Base-by-base conservation (phyloP, 1,140 invertebrate genomes). In the Pseudomyrmex sp. region DNA sequence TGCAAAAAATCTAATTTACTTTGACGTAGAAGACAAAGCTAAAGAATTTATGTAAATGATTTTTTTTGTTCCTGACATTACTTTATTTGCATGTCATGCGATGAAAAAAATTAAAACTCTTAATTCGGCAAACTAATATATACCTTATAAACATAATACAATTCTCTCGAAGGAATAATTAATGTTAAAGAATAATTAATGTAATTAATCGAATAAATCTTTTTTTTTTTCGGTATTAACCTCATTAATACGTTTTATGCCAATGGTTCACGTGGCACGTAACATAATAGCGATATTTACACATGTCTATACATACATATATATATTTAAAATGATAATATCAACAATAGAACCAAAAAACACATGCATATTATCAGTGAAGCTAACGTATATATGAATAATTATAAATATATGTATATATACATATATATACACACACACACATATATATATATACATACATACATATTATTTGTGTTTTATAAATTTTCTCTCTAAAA, bases 401-500 rank as follows among this genome's bases (percentile, higher is more conserved):
- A 3, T n/a, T 18, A 44, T 12, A 48, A 59, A 50, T 26, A 65
- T 8, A 52, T 58, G 63, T 52, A 18, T 48, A 46, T 63, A 7
- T 35, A 35, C 7, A 7, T 7, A 7, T 35, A 26, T 4, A 26
- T 26, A 26, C 0, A 26, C 2, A 26, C 2, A 26, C 2, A 26
- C 2, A 23, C 20, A 35, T 0, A 35, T 7, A 35, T 0, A 63
- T 54, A 13, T 63, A 84, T 82, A 82, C 59, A 54, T 76, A 70
- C 26, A 56, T 79, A 88, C 74, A 85, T 85, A 76, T 83, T 83
- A 85, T 65, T 85, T 63, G 83, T 56, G 15, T 68, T 15, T 83
- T 72, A 85, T 79, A 73, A 88, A 88, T 84, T 89, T 52, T 86
- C 79, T 86, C 83, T 58, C 35, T 77, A 68, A 20, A 88, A 76